Base-by-base conservation (phyloP, 2,113 vertebrate species). In the Lepisosteus oculatus region DNA sequence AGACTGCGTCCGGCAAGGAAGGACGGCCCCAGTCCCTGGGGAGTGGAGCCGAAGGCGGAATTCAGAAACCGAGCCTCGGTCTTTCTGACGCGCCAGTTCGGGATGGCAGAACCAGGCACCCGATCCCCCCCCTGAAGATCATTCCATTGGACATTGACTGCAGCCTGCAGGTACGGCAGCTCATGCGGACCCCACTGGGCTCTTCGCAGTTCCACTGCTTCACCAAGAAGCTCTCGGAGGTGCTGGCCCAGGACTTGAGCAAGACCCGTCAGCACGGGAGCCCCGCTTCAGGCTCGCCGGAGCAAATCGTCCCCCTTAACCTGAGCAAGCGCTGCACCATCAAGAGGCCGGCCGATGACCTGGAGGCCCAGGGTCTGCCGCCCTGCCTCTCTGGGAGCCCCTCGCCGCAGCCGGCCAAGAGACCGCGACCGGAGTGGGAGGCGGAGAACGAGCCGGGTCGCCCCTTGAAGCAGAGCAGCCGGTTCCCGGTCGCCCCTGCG, bases 91-190 rank as follows among this genome's bases (percentile, higher is more conserved):
- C 85, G 3, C 76, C 29, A 3, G 13, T 3, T 51, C 75, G 78
- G 68, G 85, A 85, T 2, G 42, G 65, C 44, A 78, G 84, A 7
- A 70, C 5, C 56, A 81, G 84, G 9, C 80, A 82, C 2, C 74
- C 83, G 0, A 74, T 89, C 65, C 89, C 90, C 29, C 90, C 91
- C 0, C 87, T 93, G 13, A 74, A 88, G 61, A 89, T 93, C 67
- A 81, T 93, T 14, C 91, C 91, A 0, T 59, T 93, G 45, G 89
- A 93, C 74, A 85, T 93, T n/a, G 91, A 88, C 80, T 93, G 91
- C 70, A 91, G 88, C 41, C 85, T 92, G 62, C 90, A 91, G 78
- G 86, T 92, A n/a, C 83, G 85, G 13, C 88, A 91, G 82, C 78
- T 93, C 74, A 92, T 93, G 90, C 80, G 85, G 64, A 84, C 84